These are phyloP conservation scores for Crocodylus rhombifer DNA, from an alignment of 2,797 vertebrate species.

Conservation along the genomic window DNA sequence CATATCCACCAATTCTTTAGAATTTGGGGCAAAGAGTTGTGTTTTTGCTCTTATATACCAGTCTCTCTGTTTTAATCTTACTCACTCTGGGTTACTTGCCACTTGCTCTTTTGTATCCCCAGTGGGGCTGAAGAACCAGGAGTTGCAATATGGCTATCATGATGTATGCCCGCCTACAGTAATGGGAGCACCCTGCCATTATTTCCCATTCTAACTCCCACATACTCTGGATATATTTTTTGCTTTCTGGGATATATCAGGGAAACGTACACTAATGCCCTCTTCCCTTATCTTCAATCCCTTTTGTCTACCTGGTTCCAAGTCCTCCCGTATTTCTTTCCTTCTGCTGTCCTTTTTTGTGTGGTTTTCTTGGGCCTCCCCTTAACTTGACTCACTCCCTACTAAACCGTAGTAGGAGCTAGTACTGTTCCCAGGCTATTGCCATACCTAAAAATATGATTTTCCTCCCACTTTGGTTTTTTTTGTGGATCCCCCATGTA, in stretches of 20 bases:
- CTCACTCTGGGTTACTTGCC: neutral
- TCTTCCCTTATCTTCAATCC: neutral
- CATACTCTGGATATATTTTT: neutral
- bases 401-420: neutral
- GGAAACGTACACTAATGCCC: too few species aligned
- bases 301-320: neutral
- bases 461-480: neutral
- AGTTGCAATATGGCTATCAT: neutral
- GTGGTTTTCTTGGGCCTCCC: neutral
- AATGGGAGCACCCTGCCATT: neutral
- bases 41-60: too few species aligned
- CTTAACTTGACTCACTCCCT: neutral
- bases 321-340: neutral
- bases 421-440: neutral
- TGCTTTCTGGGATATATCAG: neutral
- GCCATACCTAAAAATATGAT: neutral
- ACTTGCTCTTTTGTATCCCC: neutral
- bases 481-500: neutral
- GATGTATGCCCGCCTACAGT: neutral
- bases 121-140: neutral
- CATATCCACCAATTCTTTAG: neutral
- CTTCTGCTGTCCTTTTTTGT: neutral
- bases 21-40: neutral
- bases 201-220: neutral
- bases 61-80: too few species aligned